Evolutionary conservation across 53 echinoderm and acorn worm genomes (phyloP), one percentile per base, ranked within the genome.

Genomic region (Paelopatides confundens): DNA sequence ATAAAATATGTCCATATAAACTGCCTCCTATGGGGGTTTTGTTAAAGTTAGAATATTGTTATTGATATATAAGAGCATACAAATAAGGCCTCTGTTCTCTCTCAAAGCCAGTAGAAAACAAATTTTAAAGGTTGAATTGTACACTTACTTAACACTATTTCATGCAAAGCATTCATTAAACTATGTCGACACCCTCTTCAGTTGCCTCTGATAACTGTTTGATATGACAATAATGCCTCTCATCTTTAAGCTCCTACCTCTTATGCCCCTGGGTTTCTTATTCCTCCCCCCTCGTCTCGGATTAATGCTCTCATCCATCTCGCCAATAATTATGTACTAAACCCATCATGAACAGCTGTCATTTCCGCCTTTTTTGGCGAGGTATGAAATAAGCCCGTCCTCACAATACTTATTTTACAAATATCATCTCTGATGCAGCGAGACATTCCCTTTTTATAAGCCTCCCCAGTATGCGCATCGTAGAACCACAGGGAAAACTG

Each of bases 321-420:
- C 46, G 39, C 26, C 12, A 40, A 39, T 74, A 74, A 74, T 74
- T 39, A 39, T 74, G 40, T 74, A 26, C 12, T 74, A 23, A 39
- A 74, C 40, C 28, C 74, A 46, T 74, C 46, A 46, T 23, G 46
- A 74, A 74, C 74, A 74, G 39, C 74, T 74, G 74, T 74, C 74
- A 74, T 46, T 58, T 58, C 58, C 58, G n/a, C 58, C 58, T 18
- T 58, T 58, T 58, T 58, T 58, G 58, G 58, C 24, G 58, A 58
- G 58, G 21, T 3, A 58, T 58, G 58, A 58, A n/a, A 58, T 58
- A 58, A 58, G 58, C 17, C 58, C 21, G 58, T 58, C 58, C 43
- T 43, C 26, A 58, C n/a, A 58, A 58, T 21, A 6, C 58, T n/a
- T 21, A 21, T 58, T 58, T 5, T 58, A n/a, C 24, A 18, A 23